Evolutionary conservation across 2,797 vertebrate species (phyloP), one percentile per base, ranked within the genome.

Genomic region (Hafferia zeledoni): DNA sequence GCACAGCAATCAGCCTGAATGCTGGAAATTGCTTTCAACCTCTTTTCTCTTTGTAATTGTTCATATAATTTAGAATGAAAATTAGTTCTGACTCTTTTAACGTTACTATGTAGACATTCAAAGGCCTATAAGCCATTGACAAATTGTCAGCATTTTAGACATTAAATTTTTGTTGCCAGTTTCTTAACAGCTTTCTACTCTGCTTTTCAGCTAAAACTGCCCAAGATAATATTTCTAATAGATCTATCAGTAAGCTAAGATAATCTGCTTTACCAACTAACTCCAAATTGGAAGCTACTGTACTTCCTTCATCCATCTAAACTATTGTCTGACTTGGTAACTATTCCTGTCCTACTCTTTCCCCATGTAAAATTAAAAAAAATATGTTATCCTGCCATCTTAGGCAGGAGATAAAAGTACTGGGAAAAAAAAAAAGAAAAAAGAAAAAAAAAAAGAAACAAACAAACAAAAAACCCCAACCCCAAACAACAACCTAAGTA

Each of bases 51-150:
- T 83, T 81, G 41, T 59, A 71, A 87, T 60, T 68, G n/a, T 93
- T 83, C 65, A 83, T 64, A 68, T 70, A 75, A 87, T 64, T 89
- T 78, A 68, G 81, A 76, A 92, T 13, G 41, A 93, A 90, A 90
- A 89, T 90, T 71, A 92, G 43, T 89, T 87, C 87, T 59, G 77
- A 81, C 37, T 75, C 81, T 71, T 85, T 67, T 49, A 81, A 56
- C 64, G 37, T 68, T 33, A 49, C 39, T 57, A 64, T 15, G 13
- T 57, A 60, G 81, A 82, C 46, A 24, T 57, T 75, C 55, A 82
- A 65, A 84, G 17, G 16, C 14, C 35, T 17, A 9, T 50, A 89
- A 83, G 18, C 6, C 56, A 67, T 33, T 87, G 61, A 75, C 57
- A 49, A 92, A 83, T 64, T 86, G 28, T 89, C 63, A 82, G 47